Conservation (phyloP, 2,888 invertebrate genomes). For the Microctonus brassicae region DNA sequence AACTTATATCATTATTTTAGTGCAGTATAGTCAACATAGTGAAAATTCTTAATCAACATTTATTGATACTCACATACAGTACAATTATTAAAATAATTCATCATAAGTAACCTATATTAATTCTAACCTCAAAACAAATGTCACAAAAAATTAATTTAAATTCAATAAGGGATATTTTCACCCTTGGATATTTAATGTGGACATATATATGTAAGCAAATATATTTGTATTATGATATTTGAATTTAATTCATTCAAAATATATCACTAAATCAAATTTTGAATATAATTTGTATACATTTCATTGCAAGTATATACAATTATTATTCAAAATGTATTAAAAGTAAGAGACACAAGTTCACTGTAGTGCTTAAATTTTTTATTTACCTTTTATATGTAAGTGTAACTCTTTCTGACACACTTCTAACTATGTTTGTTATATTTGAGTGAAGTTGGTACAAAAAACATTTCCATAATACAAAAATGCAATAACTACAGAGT, state of each 20-base stretch:
- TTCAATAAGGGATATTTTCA: too few relatives aligned
- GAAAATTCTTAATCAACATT: background rate
- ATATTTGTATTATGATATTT: too few relatives aligned
- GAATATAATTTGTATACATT: too few relatives aligned
- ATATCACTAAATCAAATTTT: too few relatives aligned
- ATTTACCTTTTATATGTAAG: background rate
- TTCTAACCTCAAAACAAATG: too few relatives aligned
- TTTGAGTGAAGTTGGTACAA: slow-evolving; percentile 11
- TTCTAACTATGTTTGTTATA: background rate
- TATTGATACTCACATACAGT: background rate
- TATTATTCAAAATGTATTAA: background rate
- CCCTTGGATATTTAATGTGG: too few relatives aligned
- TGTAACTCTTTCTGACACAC: background rate
- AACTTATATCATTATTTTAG: background rate
- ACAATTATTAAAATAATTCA: too few relatives aligned
- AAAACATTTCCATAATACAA: background rate
- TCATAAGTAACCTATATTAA: too few relatives aligned
- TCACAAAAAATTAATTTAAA: too few relatives aligned
- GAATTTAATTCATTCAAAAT: too few relatives aligned
- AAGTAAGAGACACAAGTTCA: background rate
- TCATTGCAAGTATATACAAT: too few relatives aligned
- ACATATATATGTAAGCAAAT: too few relatives aligned
- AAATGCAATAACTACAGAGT: slow-evolving; percentile 22
- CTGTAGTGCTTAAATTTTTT: background rate
- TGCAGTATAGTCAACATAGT: background rate